Evolutionary conservation across 2,888 invertebrate genomes (phyloP), one percentile per base, ranked within the genome.

Genomic region (Dione vanillae): DNA sequence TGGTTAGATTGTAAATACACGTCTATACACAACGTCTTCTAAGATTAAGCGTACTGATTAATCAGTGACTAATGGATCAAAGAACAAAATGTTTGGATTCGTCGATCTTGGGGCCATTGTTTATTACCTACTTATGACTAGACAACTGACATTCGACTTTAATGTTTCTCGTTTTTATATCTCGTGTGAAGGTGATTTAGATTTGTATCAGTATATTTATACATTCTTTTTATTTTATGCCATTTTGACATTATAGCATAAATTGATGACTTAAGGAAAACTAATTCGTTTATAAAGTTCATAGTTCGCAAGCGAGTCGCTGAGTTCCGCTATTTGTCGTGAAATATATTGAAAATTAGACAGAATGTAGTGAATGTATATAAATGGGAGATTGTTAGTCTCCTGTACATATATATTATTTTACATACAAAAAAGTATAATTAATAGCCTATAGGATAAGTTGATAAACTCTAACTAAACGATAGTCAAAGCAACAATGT

Each of bases 31-130:
- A 64, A 49, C 64, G 19, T 58, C 51, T 58, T 58, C 64, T 54
- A 52, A 72, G 72, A 72, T 72, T 58, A 70, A 70, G 19, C 67
- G 47, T 67, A 67, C 62, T 70, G 70, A 72, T 72, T 72, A 70
- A 58, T 49, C 58, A 64, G 62, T 75, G 76, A 78, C 77, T 81
- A 80, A 80, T 79, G 78, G 74, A 77, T 77, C 59, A 74, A 71
- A 75, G 20, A 54, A 70, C 69, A 74, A 77, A 81, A 82, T 77
- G 76, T 80, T 80, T 76, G 78, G 77, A 79, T 77, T 69, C 71
- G 75, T 68, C 75, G 71, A 69, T 71, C 75, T 74, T 69, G 54
- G 54, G 67, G 71, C 58, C 70, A 75, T 77, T 74, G 76, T 77
- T 71, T 71, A 62, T 66, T 62, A 49, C 40, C 19, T 27, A 45